Evolutionary conservation across 2,888 invertebrate species (phyloP), one percentile per base, ranked within the genome.

Genomic region (Cremastinae sp.): DNA sequence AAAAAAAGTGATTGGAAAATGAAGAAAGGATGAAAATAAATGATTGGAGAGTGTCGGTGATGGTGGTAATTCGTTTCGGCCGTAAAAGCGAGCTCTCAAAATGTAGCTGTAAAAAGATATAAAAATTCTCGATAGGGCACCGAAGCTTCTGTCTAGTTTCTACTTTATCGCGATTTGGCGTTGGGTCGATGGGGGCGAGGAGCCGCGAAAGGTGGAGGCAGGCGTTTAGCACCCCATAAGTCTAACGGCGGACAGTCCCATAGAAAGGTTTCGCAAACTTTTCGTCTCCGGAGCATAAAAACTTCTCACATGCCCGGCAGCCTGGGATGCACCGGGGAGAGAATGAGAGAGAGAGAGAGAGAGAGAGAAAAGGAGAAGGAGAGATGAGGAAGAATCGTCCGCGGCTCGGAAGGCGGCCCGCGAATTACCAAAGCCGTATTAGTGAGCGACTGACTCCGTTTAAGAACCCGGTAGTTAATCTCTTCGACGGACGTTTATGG

Each of bases 401-500:
- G 65, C 5, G 28, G 28, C 28, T 28, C 28, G 43, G 64, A 69
- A 70, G 73, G 70, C 76, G 69, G 77, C 74, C 2, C 28, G 85
- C 82, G 86, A 88, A 87, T 88, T 87, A 87, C 85, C 86, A 82
- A 88, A 88, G 87, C 86, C 84, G 86, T 86, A 89, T 89, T 88
- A 89, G 87, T 85, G 84, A 82, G 82, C 85, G 88, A 87, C 84
- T 86, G 87, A 81, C 76, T 73, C 84, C 85, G 84, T 87, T 89
- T 88, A 89, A 89, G 85, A 87, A 84, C 85, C 83, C 83, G 28
- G 89, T 89, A 89, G 89, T 89, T 88, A 89, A 89, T 89, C 89
- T 89, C 87, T 81, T 80, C 81, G 84, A 75, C 84, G 84, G 89
- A 89, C 89, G 80, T 89, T 89, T 89, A 89, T 88, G 89, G 85